Evolutionary conservation across 2,113 vertebrate species (phyloP).

Genomic region (Dryoscopus gambensis): DNA sequence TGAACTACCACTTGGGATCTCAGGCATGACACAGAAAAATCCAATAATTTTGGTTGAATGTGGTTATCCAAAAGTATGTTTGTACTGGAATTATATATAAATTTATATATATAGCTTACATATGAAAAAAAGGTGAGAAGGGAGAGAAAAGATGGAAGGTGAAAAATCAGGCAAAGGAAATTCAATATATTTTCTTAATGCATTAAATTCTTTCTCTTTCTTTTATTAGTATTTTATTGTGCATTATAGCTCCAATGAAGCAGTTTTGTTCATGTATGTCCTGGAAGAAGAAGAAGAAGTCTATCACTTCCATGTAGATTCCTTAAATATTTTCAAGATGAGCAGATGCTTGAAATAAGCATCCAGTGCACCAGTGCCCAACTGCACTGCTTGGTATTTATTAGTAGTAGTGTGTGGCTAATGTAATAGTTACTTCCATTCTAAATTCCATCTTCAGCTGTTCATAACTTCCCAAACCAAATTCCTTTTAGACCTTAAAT

Average conservation of each 20-base stretch:
- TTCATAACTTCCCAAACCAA: not conserved
- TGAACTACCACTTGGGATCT: conserved; percentile 60
- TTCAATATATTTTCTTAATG: not conserved
- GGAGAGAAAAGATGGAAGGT: not conserved
- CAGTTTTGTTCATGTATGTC: not conserved
- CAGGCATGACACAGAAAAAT: conserved; percentile 70
- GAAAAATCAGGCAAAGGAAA: not conserved
- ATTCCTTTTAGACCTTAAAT: not conserved
- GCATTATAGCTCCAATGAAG: not conserved
- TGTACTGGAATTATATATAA: conserved; percentile 26
- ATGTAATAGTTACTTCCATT: not conserved
- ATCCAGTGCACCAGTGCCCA: not conserved
- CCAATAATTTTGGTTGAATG: conserved; percentile 67
- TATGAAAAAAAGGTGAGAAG: not conserved
- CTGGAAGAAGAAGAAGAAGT: not conserved
- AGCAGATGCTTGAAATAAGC: not conserved
- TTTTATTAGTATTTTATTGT: not conserved
- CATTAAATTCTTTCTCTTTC: not conserved
- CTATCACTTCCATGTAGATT: not conserved
- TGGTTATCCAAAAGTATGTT: conserved; percentile 72
- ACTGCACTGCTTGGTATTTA: not conserved
- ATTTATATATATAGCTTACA: not conserved
- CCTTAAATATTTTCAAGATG: not conserved
- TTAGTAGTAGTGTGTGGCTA: not conserved
- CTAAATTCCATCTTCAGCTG: not conserved